Evolutionary conservation across 2,888 invertebrate species (phyloP).

Genomic region (Diarsia mendica): DNA sequence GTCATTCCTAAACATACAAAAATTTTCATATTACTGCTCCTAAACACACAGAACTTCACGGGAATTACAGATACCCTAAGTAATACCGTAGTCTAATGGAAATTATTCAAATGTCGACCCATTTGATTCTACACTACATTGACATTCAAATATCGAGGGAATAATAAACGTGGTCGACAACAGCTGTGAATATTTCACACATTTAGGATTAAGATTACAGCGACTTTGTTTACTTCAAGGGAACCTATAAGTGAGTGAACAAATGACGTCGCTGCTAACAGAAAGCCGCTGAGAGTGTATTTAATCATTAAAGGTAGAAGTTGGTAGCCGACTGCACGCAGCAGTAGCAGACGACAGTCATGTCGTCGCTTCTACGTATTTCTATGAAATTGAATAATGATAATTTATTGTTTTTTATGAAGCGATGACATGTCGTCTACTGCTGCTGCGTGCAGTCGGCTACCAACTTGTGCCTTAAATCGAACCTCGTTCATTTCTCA

Average conservation of each 20-base stretch:
- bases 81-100: conserved; percentile 15
- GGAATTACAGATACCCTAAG: not conserved
- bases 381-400: too few species aligned
- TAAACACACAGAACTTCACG: conserved; percentile 1
- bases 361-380: too few species aligned
- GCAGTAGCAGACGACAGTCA: too few species aligned
- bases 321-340: too few species aligned
- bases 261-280: not conserved
- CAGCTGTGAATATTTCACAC: not conserved
- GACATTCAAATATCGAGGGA: conserved; percentile 10
- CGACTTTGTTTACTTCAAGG: not conserved
- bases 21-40: not conserved
- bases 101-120: conserved; percentile 10
- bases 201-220: not conserved
- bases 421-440: too few species aligned
- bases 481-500: not conserved
- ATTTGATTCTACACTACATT: not conserved
- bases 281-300: not conserved
- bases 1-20: not conserved
- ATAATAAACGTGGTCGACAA: not conserved
- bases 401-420: too few species aligned
- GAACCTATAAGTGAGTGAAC: not conserved
- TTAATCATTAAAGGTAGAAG: not conserved
- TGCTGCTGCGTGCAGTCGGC: too few species aligned
- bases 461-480: not conserved